Conservation (phyloP, 2,113 vertebrate species). For the Origma solitaria region DNA sequence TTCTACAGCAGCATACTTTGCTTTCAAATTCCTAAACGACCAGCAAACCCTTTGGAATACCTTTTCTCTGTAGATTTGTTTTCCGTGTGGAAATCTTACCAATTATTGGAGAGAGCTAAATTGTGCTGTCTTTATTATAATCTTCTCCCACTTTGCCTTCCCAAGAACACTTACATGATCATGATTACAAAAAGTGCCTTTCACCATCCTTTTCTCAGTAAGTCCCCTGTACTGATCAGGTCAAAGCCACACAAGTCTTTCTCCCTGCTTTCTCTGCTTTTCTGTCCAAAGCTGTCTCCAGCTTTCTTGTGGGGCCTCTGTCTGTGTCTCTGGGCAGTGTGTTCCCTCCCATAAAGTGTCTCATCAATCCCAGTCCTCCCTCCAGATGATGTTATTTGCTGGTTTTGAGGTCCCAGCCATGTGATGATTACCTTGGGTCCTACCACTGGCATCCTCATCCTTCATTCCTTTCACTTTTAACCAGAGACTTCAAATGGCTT, state of each 20-base stretch:
- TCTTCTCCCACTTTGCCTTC: neutral
- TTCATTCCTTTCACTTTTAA: neutral
- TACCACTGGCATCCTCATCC: neutral
- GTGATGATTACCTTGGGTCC: neutral
- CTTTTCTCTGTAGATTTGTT: neutral
- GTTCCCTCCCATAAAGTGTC: neutral
- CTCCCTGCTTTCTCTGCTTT: neutral
- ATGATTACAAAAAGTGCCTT: neutral
- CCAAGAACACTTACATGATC: neutral
- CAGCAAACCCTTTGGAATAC: neutral
- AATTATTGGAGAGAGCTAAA: neutral
- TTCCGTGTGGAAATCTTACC: neutral
- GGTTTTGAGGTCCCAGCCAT: neutral
- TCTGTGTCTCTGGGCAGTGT: neutral
- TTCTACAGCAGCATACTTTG: neutral
- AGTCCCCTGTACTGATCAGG: neutral
- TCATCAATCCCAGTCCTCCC: neutral
- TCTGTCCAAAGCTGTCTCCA: neutral
- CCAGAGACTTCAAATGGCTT: neutral
- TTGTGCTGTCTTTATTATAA: neutral
- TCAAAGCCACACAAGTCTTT: neutral
- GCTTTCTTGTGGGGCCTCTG: neutral
- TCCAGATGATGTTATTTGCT: neutral
- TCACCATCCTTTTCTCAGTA: neutral
- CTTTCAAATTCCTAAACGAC: neutral